phyloP scores from a whole-genome alignment of 1,140 invertebrate species.

The Micrasema longulum region DNA sequence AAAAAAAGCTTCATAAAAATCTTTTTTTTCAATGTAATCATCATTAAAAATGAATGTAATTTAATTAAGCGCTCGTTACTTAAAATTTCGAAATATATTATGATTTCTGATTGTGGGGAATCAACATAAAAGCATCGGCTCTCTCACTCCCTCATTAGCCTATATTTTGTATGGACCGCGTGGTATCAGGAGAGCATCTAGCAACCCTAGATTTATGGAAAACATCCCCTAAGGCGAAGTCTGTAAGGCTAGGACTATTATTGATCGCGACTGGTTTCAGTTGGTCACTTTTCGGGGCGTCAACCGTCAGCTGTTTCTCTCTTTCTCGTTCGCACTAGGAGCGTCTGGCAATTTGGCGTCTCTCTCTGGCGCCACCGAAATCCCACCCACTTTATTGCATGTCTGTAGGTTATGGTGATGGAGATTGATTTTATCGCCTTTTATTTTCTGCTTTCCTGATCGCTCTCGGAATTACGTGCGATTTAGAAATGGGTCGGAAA shows the following conservation, averaged over 20 bases:
- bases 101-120: too few relatives aligned
- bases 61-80: too few relatives aligned
- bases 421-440: slow-evolving; percentile 50
- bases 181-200: slow-evolving; percentile 30
- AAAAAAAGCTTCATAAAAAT: too few relatives aligned
- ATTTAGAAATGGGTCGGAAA: slow-evolving; percentile 1
- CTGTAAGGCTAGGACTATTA: slow-evolving; percentile 48
- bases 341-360: slow-evolving; percentile 28
- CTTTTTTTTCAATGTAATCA: too few relatives aligned
- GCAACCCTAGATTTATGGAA: slow-evolving; percentile 5
- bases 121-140: too few relatives aligned
- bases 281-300: slow-evolving; percentile 54
- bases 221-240: slow-evolving; percentile 28
- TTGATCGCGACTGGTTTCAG: slow-evolving; percentile 46
- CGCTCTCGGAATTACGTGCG: slow-evolving; percentile 9
- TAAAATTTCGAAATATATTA: too few relatives aligned
- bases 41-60: too few relatives aligned
- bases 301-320: slow-evolving; percentile 53
- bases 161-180: slow-evolving; percentile 10
- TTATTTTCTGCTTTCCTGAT: slow-evolving; percentile 29
- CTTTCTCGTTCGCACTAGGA: slow-evolving; percentile 29
- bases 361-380: slow-evolving; percentile 36
- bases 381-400: slow-evolving; percentile 39
- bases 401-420: slow-evolving; percentile 38
- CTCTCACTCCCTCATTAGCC: neutral